These are phyloP conservation scores for Heterochromis multidens DNA, from an alignment of 2,113 vertebrate genomes.

Conservation along the genomic window DNA sequence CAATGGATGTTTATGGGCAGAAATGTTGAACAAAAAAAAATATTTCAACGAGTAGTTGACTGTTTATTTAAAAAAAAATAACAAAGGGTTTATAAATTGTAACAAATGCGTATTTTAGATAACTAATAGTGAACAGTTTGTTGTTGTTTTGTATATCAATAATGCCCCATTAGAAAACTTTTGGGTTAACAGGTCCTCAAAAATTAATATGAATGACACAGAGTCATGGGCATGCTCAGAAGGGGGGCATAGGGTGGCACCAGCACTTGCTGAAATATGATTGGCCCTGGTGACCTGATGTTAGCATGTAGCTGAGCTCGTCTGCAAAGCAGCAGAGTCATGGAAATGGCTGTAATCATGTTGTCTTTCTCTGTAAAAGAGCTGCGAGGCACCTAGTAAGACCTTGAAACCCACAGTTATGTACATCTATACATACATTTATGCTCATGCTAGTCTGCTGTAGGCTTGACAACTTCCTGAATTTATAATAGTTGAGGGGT, in stretches of 20 bases:
- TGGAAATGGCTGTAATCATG: neutral
- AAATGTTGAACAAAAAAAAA: neutral
- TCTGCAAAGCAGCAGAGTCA: neutral
- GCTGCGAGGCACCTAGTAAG: neutral
- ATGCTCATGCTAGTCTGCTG: neutral
- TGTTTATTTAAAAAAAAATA: neutral
- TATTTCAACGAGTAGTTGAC: neutral
- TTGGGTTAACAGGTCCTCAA: neutral
- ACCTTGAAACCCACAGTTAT: neutral
- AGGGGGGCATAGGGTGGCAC: neutral
- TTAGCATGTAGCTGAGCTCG: neutral
- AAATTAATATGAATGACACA: neutral
- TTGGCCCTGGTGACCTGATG: neutral
- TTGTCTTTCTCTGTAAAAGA: neutral
- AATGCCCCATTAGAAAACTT: neutral
- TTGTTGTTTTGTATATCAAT: no score
- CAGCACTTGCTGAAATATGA: neutral
- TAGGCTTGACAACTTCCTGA: neutral
- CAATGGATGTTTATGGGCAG: neutral
- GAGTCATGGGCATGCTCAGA: neutral
- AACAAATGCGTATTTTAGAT: neutral
- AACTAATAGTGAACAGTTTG: neutral
- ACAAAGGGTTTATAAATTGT: neutral
- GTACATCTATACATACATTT: neutral
- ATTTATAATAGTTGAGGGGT: neutral